Conservation (phyloP, 2,888 invertebrate genomes). For the Halictus ligatus region DNA sequence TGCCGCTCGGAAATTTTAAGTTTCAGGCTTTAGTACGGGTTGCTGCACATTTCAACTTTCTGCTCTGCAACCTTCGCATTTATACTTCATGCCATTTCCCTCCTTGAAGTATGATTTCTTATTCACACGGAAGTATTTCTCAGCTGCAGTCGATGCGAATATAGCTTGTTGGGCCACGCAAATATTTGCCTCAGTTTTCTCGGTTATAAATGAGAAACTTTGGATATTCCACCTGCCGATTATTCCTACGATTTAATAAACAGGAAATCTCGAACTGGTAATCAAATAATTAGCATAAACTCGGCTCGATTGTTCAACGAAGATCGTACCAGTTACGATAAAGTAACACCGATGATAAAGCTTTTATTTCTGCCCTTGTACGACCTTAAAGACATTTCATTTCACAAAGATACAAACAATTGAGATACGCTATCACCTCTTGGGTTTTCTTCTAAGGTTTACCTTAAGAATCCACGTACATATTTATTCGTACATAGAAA, state of each 20-base stretch:
- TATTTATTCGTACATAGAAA: too few relatives aligned
- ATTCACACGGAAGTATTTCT: conserved; percentile 12
- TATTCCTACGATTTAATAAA: background rate
- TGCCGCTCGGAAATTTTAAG: background rate
- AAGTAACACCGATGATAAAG: too few relatives aligned
- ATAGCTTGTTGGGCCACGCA: background rate
- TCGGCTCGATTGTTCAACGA: background rate
- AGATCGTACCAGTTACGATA: too few relatives aligned
- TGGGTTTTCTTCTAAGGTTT: too few relatives aligned
- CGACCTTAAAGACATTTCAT: too few relatives aligned
- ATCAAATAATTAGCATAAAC: background rate
- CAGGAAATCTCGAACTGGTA: background rate
- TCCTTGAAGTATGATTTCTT: conserved; percentile 7
- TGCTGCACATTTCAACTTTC: background rate
- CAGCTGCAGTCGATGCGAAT: background rate
- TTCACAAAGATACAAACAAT: too few relatives aligned
- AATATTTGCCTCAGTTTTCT: background rate
- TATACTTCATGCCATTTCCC: conserved; percentile 6
- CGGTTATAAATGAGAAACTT: background rate
- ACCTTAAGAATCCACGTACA: too few relatives aligned
- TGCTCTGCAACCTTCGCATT: background rate
- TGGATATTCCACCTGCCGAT: background rate
- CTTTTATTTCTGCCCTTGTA: too few relatives aligned
- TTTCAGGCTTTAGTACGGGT: background rate
- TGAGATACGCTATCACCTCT: too few relatives aligned